Conservation (phyloP, 2,888 invertebrate genomes). For the Xestia xanthographa region DNA sequence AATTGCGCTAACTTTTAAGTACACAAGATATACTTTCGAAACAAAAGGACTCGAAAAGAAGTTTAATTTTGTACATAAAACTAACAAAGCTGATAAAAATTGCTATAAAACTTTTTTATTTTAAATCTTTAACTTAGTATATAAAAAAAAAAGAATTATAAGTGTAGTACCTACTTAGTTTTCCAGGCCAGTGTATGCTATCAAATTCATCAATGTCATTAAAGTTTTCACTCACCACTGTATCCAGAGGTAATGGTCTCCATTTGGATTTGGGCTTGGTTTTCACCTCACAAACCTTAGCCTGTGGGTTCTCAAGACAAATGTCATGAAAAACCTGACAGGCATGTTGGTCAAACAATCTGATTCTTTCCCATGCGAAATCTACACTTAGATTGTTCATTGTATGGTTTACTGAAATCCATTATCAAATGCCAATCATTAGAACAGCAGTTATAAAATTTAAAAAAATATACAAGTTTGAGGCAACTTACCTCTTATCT, state of each 20-base stretch:
- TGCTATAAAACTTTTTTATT: no score
- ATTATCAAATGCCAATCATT: background rate
- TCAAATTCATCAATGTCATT: background rate
- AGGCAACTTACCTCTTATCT: conserved; percentile 93
- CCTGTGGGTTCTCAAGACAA: conserved; percentile 94
- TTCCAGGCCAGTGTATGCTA: no score
- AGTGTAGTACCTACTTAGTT: no score
- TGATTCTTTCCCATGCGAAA: conserved; percentile 96
- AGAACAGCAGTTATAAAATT: background rate
- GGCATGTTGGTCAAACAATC: conserved; percentile 96
- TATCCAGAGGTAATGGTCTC: conserved; percentile 98
- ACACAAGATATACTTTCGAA: no score
- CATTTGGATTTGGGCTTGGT: conserved; percentile 98
- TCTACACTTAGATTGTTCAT: conserved; percentile 95
- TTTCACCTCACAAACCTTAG: conserved; percentile 93
- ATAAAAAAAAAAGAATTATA: no score
- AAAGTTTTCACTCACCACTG: conserved; percentile 92
- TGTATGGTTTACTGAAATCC: conserved; percentile 93
- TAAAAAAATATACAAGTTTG: conserved; percentile 67
- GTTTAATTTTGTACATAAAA: no score
- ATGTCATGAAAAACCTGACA: conserved; percentile 95
- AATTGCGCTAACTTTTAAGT: no score
- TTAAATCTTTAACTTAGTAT: no score
- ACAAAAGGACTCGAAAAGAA: no score
- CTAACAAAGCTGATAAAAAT: no score